A percentile compares a stretch with the other conserved stretches of the same genome.
Conservation (phyloP, 2,797 vertebrate species). For the Xerus rutilus region DNA sequence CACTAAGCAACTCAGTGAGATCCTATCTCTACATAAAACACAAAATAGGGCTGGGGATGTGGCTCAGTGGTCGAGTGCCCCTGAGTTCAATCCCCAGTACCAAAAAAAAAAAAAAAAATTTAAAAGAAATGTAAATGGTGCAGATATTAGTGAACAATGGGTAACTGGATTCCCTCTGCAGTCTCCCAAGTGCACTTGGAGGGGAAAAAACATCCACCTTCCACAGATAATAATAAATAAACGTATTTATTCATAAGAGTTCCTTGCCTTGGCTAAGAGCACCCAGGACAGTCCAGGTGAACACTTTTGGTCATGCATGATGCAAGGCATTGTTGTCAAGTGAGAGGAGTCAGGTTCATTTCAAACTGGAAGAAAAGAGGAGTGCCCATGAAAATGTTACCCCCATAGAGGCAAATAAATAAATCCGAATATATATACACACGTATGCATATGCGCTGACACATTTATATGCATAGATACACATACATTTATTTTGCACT, state of each 20-base stretch:
- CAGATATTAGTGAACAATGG: neutral
- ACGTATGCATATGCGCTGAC: neutral
- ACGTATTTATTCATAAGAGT: neutral
- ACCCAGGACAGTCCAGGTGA: neutral
- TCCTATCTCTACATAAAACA: too few species aligned
- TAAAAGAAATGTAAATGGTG: neutral
- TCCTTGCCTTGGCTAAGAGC: neutral
- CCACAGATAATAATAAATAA: neutral
- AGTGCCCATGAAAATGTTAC: constrained; percentile 42
- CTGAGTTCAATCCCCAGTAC: too few species aligned
- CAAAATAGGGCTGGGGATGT: too few species aligned
- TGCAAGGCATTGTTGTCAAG: constrained; percentile 8
- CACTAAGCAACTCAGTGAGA: too few species aligned
- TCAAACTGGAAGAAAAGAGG: constrained; percentile 35
- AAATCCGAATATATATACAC: neutral
- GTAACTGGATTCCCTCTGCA: neutral
- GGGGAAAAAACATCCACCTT: neutral
- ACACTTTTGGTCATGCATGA: constrained; percentile 26
- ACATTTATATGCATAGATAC: neutral
- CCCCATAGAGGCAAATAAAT: neutral
- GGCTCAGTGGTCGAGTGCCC: too few species aligned
- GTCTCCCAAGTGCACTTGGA: neutral
- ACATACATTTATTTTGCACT: neutral
- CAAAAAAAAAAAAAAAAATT: too few species aligned
- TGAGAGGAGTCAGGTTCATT: constrained; percentile 30